These are phyloP conservation scores for Elephantulus edwardii DNA, from an alignment of 2,113 vertebrate species.

Conservation along the genomic window DNA sequence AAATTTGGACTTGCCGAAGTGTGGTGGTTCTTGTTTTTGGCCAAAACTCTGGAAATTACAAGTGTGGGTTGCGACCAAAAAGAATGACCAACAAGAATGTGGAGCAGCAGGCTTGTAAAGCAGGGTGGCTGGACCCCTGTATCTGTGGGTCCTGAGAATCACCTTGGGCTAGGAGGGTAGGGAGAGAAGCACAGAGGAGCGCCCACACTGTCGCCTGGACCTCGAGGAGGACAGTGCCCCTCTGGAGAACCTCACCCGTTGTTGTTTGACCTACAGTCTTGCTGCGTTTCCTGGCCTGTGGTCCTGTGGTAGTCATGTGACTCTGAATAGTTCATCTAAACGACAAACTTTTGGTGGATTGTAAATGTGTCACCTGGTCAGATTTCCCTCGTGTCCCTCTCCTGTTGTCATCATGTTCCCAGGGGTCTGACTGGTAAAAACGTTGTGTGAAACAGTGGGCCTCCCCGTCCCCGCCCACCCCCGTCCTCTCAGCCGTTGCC, in stretches of 20 bases:
- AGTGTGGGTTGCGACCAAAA: background rate
- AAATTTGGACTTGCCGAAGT: background rate
- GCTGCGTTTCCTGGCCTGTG: accelerated
- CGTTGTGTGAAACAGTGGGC: too few species aligned
- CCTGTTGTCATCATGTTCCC: background rate
- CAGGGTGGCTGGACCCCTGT: too few species aligned
- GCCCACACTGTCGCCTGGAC: background rate
- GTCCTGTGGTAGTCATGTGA: accelerated
- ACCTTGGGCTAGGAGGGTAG: too few species aligned
- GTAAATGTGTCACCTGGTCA: background rate
- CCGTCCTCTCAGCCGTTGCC: too few species aligned
- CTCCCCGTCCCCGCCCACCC: too few species aligned
- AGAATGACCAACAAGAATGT: accelerated
- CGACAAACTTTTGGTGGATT: background rate
- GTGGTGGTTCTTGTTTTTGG: background rate
- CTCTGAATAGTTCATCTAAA: background rate
- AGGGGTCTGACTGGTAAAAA: background rate
- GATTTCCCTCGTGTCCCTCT: background rate
- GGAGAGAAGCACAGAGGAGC: background rate
- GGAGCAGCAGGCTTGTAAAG: background rate
- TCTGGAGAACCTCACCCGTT: accelerated
- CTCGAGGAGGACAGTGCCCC: accelerated
- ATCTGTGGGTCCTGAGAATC: too few species aligned
- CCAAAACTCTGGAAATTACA: background rate
- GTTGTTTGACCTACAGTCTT: background rate